Percentiles rank a stretch among this genome's conserved stretches.
Conservation (phyloP, 2,113 vertebrate species). For the Bagarius yarrelli region DNA sequence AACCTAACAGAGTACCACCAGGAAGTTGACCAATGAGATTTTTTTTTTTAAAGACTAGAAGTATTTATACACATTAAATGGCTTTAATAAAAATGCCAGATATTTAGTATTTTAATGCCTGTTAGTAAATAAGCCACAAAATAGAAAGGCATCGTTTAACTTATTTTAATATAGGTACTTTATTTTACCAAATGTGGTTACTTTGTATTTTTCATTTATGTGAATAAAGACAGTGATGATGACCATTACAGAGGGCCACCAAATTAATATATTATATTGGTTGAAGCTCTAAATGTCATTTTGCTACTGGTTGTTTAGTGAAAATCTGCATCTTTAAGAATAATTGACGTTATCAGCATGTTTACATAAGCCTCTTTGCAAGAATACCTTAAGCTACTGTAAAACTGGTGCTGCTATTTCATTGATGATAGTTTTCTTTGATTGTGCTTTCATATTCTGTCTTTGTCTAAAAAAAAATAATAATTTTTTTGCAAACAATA, state of each 20-base stretch:
- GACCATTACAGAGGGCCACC: not conserved
- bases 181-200: not conserved
- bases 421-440: not conserved
- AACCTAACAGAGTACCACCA: constrained; percentile 56
- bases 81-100: not conserved
- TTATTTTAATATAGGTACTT: not conserved
- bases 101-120: not conserved
- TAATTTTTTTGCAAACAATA: not conserved
- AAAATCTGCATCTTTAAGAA: no score
- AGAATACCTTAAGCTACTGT: not conserved
- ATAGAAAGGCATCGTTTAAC: not conserved
- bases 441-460: not conserved
- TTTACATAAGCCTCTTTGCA: not conserved
- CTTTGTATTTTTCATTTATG: not conserved
- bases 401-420: not conserved
- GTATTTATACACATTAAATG: not conserved
- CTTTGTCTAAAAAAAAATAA: not conserved
- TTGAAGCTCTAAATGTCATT: not conserved
- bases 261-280: not conserved
- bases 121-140: not conserved
- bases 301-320: not conserved
- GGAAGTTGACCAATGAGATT: not conserved
- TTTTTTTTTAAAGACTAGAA: not conserved
- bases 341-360: no score
- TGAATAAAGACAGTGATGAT: not conserved